Percentiles rank a stretch among this genome's conserved stretches.
Evolutionary conservation across 2,113 vertebrate species (phyloP).

Genomic region (Pelusios castaneus): DNA sequence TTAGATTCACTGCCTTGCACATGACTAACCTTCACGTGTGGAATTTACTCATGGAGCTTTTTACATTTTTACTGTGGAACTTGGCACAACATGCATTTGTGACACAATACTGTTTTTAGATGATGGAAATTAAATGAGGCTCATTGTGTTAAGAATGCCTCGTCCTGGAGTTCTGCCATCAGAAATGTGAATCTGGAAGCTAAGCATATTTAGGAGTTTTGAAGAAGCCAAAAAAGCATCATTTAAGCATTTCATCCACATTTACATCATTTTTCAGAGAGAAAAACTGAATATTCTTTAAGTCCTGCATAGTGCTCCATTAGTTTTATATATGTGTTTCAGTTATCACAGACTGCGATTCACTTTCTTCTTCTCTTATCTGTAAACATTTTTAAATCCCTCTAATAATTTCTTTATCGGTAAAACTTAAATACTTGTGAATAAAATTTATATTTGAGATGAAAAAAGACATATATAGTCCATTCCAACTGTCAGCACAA

Average conservation of each 20-base stretch:
- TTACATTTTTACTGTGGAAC: not conserved
- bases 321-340: not conserved
- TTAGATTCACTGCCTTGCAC: not conserved
- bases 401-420: not conserved
- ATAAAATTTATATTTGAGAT: not conserved
- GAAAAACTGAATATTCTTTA: not conserved
- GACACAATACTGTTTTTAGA: not conserved
- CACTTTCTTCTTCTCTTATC: not conserved
- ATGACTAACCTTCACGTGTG: not conserved
- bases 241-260: too few relatives aligned
- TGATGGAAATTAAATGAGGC: not conserved
- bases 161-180: not conserved
- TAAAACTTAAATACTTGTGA: not conserved
- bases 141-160: not conserved
- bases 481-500: not conserved
- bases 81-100: not conserved
- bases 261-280: too few relatives aligned
- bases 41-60: not conserved
- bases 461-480: not conserved
- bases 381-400: not conserved
- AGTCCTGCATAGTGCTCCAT: not conserved
- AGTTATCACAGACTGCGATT: not conserved
- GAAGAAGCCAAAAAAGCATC: not conserved
- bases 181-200: not conserved
- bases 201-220: not conserved